Evolutionary conservation across 2,113 vertebrate genomes (phyloP).

Genomic region (Cettia cetti): DNA sequence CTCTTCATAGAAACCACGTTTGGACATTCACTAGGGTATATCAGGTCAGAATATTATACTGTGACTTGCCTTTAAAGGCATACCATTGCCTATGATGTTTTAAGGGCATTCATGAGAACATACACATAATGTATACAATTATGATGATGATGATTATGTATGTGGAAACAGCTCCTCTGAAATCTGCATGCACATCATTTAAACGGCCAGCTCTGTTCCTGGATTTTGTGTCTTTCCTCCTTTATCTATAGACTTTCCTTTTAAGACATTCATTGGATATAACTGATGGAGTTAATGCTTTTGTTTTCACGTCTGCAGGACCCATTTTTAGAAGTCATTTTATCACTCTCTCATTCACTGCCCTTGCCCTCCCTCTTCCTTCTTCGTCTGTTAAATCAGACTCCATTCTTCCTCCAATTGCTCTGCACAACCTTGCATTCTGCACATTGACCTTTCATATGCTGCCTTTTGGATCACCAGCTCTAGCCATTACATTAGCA

Average conservation of each 20-base stretch:
- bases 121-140: not conserved
- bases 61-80: not conserved
- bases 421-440: constrained; percentile 65
- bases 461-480: constrained; percentile 72
- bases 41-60: not conserved
- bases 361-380: constrained; percentile 18
- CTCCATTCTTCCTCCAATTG: constrained; percentile 25
- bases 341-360: not conserved
- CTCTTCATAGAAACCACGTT: not conserved
- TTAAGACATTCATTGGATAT: not conserved
- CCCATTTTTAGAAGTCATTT: not conserved
- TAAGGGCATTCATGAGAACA: not conserved
- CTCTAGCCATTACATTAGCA: constrained; percentile 81
- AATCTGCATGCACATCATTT: not conserved
- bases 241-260: not conserved
- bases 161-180: not conserved
- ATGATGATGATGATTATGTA: not conserved
- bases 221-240: constrained; percentile 12
- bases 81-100: not conserved
- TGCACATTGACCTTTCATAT: constrained; percentile 67
- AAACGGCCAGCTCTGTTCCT: not conserved
- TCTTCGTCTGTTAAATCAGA: constrained; percentile 35
- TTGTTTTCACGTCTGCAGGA: constrained; percentile 3
- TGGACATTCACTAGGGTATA: not conserved
- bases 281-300: not conserved